Conservation (phyloP, 2,113 vertebrate genomes). For the Elgaria multicarinata region DNA sequence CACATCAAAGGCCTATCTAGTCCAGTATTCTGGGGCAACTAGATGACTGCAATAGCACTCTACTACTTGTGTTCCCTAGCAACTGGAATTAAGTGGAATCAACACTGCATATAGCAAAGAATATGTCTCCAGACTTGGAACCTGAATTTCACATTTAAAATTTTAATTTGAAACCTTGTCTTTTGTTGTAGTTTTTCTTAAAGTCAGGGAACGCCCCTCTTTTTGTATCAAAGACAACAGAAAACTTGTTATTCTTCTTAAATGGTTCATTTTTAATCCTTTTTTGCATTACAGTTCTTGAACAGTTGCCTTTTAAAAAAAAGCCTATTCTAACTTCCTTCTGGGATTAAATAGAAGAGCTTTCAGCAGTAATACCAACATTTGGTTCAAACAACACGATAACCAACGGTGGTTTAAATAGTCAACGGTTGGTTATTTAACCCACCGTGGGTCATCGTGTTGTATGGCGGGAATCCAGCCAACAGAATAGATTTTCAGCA, state of each 20-base stretch:
- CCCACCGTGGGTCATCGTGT: too few species aligned
- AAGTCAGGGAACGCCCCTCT: constrained; percentile 9
- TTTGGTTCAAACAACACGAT: too few species aligned
- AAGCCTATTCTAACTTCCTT: constrained; percentile 32
- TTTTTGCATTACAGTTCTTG: constrained; percentile 26
- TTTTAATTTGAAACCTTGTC: constrained; percentile 32
- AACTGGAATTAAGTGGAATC: too few species aligned
- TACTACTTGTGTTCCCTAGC: too few species aligned
- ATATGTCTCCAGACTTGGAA: constrained; percentile 1
- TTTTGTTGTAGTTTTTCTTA: constrained; percentile 46
- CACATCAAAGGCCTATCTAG: too few species aligned
- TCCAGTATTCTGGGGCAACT: too few species aligned
- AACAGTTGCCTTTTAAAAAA: constrained; percentile 37
- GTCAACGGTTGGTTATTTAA: too few species aligned
- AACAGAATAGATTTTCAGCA: too few species aligned
- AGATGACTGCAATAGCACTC: too few species aligned
- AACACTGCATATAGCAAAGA: background rate
- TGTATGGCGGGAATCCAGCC: too few species aligned
- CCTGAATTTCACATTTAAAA: constrained; percentile 26
- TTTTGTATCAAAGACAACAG: constrained; percentile 38
- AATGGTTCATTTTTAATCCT: constrained; percentile 30
- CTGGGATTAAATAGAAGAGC: constrained; percentile 32
- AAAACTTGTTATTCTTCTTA: constrained; percentile 24
- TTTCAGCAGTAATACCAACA: constrained; percentile 49
- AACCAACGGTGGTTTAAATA: too few species aligned